phyloP scores from a whole-genome alignment of 2,113 vertebrate genomes.

The Grammomys surdaster region DNA sequence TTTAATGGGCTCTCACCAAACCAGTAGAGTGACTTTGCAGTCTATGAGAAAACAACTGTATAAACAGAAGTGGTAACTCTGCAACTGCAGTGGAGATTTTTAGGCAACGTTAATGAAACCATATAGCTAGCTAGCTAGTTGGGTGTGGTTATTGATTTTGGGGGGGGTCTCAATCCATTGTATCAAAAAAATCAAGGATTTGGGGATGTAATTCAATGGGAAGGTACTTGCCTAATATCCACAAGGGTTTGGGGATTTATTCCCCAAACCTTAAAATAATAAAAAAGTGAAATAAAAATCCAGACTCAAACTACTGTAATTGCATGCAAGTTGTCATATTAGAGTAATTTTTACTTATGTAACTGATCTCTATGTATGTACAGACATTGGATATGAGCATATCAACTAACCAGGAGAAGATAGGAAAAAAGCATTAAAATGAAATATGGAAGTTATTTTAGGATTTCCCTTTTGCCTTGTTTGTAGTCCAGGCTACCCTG shows the following conservation, averaged over 20 bases:
- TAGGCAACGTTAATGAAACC: neutral
- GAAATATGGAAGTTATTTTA: slow-evolving; percentile 12
- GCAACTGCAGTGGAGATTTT: neutral
- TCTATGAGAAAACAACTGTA: slow-evolving; percentile 1
- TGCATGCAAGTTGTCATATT: neutral
- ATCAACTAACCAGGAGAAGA: neutral
- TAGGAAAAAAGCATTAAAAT: neutral
- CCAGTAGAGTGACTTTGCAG: slow-evolving; percentile 45
- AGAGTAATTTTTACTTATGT: slow-evolving; percentile 29
- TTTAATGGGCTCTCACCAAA: neutral
- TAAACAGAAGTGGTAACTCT: neutral
- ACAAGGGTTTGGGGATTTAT: neutral
- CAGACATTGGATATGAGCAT: neutral
- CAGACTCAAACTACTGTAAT: neutral
- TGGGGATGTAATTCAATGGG: neutral
- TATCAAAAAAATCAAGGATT: neutral
- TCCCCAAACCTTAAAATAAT: neutral
- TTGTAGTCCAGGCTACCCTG: neutral
- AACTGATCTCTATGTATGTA: neutral
- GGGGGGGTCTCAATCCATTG: neutral
- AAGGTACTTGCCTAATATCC: neutral
- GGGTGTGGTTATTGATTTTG: neutral
- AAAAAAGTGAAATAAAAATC: neutral
- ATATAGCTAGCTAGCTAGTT: neutral
- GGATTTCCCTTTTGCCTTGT: neutral